A percentile compares a stretch with the other conserved stretches of the same genome.
phyloP scores from a whole-genome alignment of 1,140 invertebrate genomes.

The Diachasmimorpha longicaudata region DNA sequence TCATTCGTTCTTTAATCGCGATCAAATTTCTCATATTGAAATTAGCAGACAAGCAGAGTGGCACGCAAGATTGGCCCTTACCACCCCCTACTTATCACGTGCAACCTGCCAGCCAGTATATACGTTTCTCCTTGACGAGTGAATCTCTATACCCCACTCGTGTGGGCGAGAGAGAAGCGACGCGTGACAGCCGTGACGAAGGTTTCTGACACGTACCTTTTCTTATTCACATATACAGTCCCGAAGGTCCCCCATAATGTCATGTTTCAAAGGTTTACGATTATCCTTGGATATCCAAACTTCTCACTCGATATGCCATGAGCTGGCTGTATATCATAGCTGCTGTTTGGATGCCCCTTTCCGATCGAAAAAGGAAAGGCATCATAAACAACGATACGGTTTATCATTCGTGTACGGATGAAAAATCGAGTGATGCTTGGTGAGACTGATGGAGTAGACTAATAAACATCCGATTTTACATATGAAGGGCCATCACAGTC shows the following conservation, averaged over 20 bases:
- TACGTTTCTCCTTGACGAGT: conserved; percentile 43
- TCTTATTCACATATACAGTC: not conserved
- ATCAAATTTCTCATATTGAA: too few relatives aligned
- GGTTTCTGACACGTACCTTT: conserved; percentile 29
- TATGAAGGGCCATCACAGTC: not conserved
- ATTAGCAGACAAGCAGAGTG: too few relatives aligned
- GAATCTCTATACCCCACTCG: conserved; percentile 50
- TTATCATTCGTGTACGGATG: not conserved
- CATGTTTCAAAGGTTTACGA: not conserved
- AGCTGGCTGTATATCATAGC: not conserved
- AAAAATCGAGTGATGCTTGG: not conserved
- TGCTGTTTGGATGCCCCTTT: not conserved
- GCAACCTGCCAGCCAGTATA: conserved; percentile 33
- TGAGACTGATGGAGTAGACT: not conserved
- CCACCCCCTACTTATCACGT: too few relatives aligned
- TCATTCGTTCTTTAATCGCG: too few relatives aligned
- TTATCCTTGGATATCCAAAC: not conserved
- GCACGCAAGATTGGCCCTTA: too few relatives aligned
- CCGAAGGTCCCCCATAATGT: not conserved
- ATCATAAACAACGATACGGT: not conserved
- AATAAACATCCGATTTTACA: not conserved
- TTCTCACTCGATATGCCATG: not conserved
- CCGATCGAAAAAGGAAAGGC: too few relatives aligned
- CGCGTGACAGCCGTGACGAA: conserved; percentile 50
- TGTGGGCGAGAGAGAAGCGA: conserved; percentile 49